Evolutionary conservation across 2,888 invertebrate genomes (phyloP).

Genomic region (Gortyna flavago): DNA sequence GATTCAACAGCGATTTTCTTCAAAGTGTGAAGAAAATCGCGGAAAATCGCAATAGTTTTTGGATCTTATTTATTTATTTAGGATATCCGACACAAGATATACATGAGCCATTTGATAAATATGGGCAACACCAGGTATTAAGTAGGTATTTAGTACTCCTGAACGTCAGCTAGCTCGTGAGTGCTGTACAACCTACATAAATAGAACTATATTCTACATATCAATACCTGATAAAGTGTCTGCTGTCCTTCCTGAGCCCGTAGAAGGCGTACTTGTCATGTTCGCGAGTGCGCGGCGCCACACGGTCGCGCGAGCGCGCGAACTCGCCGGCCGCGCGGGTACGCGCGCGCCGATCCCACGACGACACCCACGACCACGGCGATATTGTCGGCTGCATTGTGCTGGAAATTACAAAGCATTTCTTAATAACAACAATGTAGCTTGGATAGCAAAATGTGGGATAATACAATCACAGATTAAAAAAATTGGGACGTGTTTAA

Average conservation of each 20-base stretch:
- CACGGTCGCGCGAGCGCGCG: conserved; percentile 43
- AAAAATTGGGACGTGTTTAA: neutral
- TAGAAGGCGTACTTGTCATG: conserved; percentile 46
- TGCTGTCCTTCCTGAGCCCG: conserved; percentile 42
- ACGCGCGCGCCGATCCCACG: conserved; percentile 63
- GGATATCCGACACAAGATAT: neutral
- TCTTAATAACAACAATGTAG: neutral
- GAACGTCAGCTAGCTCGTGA: neutral
- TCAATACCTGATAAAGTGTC: conserved; percentile 57
- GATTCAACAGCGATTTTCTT: neutral
- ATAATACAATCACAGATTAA: neutral
- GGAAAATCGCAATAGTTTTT: too few relatives aligned
- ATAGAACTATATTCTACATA: neutral
- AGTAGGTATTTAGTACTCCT: neutral
- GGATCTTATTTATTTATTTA: neutral
- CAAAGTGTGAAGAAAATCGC: neutral
- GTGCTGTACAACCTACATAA: neutral
- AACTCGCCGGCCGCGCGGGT: conserved; percentile 38
- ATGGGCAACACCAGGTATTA: neutral
- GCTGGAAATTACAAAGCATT: conserved; percentile 30
- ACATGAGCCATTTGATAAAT: neutral
- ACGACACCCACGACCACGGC: conserved; percentile 69
- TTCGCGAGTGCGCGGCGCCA: conserved; percentile 23
- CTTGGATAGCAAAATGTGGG: neutral
- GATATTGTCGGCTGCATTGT: conserved; percentile 67